Base-by-base conservation (phyloP, 1,140 invertebrate species). In the Zaprionus capensis region DNA sequence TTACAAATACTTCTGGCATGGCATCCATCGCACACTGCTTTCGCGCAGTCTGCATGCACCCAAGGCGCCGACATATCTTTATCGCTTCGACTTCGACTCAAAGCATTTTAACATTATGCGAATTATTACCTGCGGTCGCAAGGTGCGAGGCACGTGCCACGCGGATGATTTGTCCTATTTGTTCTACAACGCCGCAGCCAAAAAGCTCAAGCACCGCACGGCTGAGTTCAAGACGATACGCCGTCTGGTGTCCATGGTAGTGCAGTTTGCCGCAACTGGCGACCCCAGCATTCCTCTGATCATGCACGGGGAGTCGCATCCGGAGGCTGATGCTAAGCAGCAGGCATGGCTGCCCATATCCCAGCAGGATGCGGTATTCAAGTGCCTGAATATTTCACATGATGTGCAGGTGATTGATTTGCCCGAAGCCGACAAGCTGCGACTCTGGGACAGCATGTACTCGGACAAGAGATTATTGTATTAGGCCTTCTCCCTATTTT, bases 131-230 rank as follows among this genome's bases (percentile, higher is more conserved):
- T 92, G 91, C 22, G 91, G 91, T 5, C 80, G 90, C 38, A 92
- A 92, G 67, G 78, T 91, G 63, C 90, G 91, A 6, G 91, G 91
- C 68, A 94, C 94, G n/a, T 94, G 93, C 74, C 95, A 96, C 82
- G 94, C 93, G 0, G 95, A 96, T 74, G 95, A 96, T 79, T 68
- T 96, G 4, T 95, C 94, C 64, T 96, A 96, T 88, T 76, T 96
- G 44, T 96, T 96, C 81, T 93, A 94, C 77, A 94, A 93, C 69
- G 87, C 81, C 62, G 84, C 94, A 26, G 93, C 93, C 51, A 84
- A 91, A 34, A 93, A 93, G 69, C 78, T 92, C 58, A 92, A 93
- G 63, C 75, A 78, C 2, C 91, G 81, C 53, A 82, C 91, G 9
- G 86, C 79, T 24, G 92, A 91, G 67, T 93, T 93, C 28, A 90